These are phyloP conservation scores for Metridium senile DNA, from an alignment of 92 coral and sea anemone species.

Conservation along the genomic window DNA sequence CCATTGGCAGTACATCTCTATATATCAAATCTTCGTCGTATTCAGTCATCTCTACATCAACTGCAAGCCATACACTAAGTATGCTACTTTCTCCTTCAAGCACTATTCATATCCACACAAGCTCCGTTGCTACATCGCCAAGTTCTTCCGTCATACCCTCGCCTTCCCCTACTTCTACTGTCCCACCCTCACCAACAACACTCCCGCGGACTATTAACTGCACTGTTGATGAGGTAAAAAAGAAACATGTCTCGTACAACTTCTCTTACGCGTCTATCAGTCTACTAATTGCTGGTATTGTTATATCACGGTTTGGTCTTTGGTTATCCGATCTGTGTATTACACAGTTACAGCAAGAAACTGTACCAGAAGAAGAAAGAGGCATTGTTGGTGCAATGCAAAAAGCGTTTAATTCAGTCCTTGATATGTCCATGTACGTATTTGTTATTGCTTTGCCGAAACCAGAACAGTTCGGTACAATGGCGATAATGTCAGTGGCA, in stretches of 20 bases:
- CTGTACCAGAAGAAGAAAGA: slow-evolving; percentile 82
- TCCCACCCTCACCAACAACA: not conserved
- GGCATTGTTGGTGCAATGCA: slow-evolving; percentile 97
- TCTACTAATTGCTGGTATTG: slow-evolving; percentile 80
- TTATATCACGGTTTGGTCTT: slow-evolving; percentile 84
- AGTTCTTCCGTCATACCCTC: slow-evolving; percentile 12
- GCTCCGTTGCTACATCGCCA: not conserved
- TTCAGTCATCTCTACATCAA: not conserved
- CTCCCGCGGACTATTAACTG: slow-evolving; percentile 7
- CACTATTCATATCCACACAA: not conserved
- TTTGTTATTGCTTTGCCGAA: slow-evolving; percentile 79
- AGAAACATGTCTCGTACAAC: slow-evolving; percentile 12
- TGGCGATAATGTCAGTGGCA: slow-evolving; percentile 78
- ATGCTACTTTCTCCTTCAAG: not conserved
- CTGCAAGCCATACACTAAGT: not conserved
- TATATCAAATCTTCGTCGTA: not conserved
- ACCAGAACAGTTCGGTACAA: slow-evolving; percentile 79
- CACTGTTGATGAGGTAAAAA: slow-evolving; percentile 11
- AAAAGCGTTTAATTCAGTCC: slow-evolving; percentile 72
- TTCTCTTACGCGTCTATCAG: slow-evolving; percentile 82
- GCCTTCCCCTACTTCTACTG: not conserved
- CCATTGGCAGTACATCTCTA: not conserved
- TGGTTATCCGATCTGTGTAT: slow-evolving; percentile 91
- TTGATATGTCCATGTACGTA: slow-evolving; percentile 67
- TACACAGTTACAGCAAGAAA: slow-evolving; percentile 88